Percentiles rank a stretch among this genome's conserved stretches.
Evolutionary conservation across 2,113 vertebrate genomes (phyloP).

Genomic region (Gallinago media): DNA sequence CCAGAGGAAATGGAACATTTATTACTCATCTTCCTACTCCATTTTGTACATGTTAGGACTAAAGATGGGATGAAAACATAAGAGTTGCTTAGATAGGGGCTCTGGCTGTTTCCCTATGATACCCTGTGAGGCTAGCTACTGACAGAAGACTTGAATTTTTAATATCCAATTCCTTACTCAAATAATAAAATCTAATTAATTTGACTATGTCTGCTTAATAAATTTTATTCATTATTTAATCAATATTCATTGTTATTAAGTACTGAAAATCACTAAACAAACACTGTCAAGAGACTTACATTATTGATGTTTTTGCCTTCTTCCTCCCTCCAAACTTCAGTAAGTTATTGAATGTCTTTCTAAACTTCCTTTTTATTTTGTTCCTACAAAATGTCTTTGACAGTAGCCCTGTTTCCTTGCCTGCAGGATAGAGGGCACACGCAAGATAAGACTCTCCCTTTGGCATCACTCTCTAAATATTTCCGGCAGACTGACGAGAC

Average conservation of each 20-base stretch:
- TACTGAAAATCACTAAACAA: conserved; percentile 42
- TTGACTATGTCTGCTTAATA: neutral
- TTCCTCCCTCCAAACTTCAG: neutral
- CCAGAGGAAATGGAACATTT: neutral
- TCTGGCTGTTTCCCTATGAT: neutral
- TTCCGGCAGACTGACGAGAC: neutral
- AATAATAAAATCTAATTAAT: conserved; percentile 58
- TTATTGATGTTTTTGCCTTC: neutral
- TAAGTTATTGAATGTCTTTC: neutral
- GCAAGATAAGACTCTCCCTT: neutral
- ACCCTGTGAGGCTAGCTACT: neutral
- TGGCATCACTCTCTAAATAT: neutral
- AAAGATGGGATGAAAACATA: neutral
- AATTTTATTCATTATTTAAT: conserved; percentile 31
- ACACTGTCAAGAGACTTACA: neutral
- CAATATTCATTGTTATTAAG: conserved; percentile 35
- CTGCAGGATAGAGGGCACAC: neutral
- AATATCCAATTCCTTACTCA: conserved; percentile 36
- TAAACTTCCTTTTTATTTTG: neutral
- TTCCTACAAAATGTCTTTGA: neutral
- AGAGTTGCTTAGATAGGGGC: neutral
- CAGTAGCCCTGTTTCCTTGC: neutral
- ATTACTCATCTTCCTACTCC: neutral
- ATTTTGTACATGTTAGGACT: neutral
- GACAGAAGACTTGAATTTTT: conserved; percentile 18